Conservation (phyloP, 2,797 vertebrate species). For the Leptoclinus maculatus region DNA sequence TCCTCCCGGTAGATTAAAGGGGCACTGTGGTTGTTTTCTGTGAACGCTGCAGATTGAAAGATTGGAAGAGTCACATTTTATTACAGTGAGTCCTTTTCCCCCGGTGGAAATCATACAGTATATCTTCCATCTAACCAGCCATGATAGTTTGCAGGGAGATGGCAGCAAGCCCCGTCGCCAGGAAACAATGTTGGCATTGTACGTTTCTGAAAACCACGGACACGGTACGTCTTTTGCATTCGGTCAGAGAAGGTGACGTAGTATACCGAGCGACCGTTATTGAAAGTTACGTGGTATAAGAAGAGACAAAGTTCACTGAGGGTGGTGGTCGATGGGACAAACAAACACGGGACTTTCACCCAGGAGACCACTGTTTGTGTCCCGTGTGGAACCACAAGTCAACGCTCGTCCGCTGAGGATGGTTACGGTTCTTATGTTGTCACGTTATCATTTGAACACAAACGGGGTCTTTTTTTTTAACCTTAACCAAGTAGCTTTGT, state of each 20-base stretch:
- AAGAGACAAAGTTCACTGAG: no score
- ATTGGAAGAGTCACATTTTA: not conserved
- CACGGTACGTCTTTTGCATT: not conserved
- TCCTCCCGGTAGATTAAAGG: conserved; percentile 8
- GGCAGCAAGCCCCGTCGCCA: not conserved
- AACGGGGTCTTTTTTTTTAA: no score
- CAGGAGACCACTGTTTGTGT: no score
- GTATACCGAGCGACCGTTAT: not conserved
- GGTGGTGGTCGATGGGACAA: no score
- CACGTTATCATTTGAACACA: no score
- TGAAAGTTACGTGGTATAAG: no score
- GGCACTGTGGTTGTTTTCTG: not conserved
- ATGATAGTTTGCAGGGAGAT: not conserved
- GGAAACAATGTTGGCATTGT: not conserved
- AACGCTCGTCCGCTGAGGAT: no score
- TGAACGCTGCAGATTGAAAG: conserved; percentile 1
- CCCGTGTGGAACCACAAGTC: no score
- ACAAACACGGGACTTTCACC: no score
- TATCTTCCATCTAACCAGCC: no score
- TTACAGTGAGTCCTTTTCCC: not conserved
- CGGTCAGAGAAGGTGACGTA: not conserved
- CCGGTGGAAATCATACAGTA: not conserved
- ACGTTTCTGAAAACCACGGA: not conserved
- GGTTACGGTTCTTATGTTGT: no score
- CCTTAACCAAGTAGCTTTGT: no score